Base-by-base conservation (phyloP, 1,140 invertebrate genomes). In the Achroia grisella region DNA sequence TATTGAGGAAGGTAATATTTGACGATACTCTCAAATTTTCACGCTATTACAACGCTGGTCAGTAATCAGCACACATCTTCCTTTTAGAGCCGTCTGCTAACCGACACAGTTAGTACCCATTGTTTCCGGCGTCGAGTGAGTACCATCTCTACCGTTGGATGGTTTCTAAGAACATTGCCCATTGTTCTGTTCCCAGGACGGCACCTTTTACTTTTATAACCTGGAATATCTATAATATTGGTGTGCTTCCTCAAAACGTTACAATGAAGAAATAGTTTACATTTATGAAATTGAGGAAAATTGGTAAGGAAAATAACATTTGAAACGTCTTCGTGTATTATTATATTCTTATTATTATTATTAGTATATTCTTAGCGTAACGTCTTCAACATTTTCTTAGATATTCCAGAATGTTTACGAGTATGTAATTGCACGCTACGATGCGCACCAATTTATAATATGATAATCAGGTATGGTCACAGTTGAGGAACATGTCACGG, bases 401-500 rank as follows among this genome's bases (percentile, higher is more conserved):
- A 39, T 34, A 44, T 50, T 50, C 27, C 29, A 10, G 10, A 17
- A 39, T 17, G 30, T n/a, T n/a, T 33, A 39, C 27, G 27, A 31
- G 11, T 47, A 40, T 48, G 42, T n/a, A 48, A 27, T 17, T 50
- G 12, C 37, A 55, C 49, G 52, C 40, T 50, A 47, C 30, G 36
- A 14, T 53, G 50, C 36, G 28, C 45, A 56, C 15, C 27, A 39
- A 29, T 39, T 39, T 51, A 43, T n/a, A n/a, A n/a, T 47, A 52
- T 52, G 33, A 56, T 44, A 40, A 13, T 8, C 14, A 14, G 33
- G 12, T n/a, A 17, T 37, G 61, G 71, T 83, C 68, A 76, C 74
- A 80, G 64, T 73, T 61, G 52, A 74, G 60, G 58, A 60, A 48
- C 27, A 53, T 71, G 77, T 83, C 75, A 79, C 79, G 79, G 79